Base-by-base conservation (phyloP, 2,113 vertebrate genomes). In the Cinclus cinclus region DNA sequence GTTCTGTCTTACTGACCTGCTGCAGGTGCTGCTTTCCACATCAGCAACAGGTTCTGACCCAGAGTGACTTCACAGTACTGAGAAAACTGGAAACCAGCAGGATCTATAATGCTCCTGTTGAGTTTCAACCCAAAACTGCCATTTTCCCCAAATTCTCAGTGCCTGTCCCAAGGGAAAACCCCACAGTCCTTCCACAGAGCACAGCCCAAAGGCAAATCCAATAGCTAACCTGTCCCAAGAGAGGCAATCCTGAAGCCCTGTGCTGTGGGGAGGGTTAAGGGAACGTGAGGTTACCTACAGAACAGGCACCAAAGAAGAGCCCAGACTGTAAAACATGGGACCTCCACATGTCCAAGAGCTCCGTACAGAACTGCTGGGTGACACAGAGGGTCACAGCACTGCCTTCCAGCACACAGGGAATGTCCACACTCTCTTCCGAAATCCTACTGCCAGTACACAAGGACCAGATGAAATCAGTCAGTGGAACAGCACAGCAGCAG, bases 341-440 rank as follows among this genome's bases (percentile, higher is more conserved):
- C 11, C 50, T 78, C 24, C 39, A 3, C 4, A 6, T 9, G 52
- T 56, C 75, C 4, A 15, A 11, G 30, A 30, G 65, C 75, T 19
- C 18, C 0, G 0, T 1, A 8, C 28, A 19, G 17, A 17, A 17
- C 30, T n/a, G 60, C 49, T 33, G 35, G 46, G 30, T 7, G 8
- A 5, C n/a, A 33, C 37, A 21, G 53, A 35, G 42, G 14, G 13
- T 33, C 53, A 33, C 12, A 39, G 42, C 21, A 13, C 15, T 15
- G 31, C 52, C 41, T 73, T 28, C 21, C 49, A 24, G 68, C 46
- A 22, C 46, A 31, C 50, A 56, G 50, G 47, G 8, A 11, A 58
- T 0, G 3, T 7, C 68, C 2, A 6, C 14, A 0, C 39, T 30
- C 42, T 77, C 41, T 47, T 24, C 5, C 7, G 8, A 10, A 18